Evolutionary conservation across 2,888 invertebrate genomes (phyloP).

Genomic region (Malthinus flaveolus): DNA sequence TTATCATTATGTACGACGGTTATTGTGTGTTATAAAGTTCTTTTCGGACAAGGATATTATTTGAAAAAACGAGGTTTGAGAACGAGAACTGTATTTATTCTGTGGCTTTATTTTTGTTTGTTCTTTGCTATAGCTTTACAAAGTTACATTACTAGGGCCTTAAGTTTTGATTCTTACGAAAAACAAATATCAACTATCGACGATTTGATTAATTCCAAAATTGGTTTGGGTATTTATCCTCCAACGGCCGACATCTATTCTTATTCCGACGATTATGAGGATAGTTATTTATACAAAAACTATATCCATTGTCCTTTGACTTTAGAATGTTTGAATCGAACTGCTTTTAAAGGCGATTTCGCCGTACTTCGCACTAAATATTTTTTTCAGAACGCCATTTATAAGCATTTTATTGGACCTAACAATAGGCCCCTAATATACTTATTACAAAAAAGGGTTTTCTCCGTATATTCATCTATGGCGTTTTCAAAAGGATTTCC

Average conservation of each 20-base stretch:
- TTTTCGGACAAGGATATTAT: too few relatives aligned
- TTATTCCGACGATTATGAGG: not conserved
- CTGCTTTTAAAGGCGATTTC: not conserved
- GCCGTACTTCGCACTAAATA: not conserved
- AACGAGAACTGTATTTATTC: not conserved
- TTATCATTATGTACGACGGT: too few relatives aligned
- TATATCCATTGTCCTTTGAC: not conserved
- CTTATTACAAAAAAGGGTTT: not conserved
- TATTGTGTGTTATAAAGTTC: too few relatives aligned
- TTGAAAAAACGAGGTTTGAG: too few relatives aligned
- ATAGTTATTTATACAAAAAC: not conserved
- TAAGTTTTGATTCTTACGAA: conserved; percentile 12
- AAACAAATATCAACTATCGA: conserved; percentile 10
- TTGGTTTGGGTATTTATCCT: not conserved
- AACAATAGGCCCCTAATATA: not conserved
- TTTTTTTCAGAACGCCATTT: not conserved
- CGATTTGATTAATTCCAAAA: conserved; percentile 7
- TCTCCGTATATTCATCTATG: not conserved
- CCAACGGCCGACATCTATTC: not conserved
- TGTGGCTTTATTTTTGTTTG: not conserved
- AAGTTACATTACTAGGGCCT: conserved; percentile 4
- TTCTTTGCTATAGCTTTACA: conserved; percentile 4
- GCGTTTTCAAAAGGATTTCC: not conserved
- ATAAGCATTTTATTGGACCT: not conserved
- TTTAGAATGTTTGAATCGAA: not conserved